These are phyloP conservation scores for Pomacea canaliculata DNA, from an alignment of 2,888 invertebrate species.

Conservation along the genomic window DNA sequence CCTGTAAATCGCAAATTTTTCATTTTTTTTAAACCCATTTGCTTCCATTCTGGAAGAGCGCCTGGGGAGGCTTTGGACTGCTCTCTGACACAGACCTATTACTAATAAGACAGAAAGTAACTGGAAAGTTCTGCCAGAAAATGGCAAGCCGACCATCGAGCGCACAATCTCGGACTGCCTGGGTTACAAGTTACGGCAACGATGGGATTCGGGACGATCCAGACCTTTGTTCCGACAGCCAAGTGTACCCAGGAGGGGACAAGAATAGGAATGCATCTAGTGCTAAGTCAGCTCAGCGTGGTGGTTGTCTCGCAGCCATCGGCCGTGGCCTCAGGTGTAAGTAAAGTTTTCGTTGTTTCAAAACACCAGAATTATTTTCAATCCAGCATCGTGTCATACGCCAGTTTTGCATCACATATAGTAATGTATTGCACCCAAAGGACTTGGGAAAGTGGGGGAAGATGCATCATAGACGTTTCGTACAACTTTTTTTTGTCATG, in stretches of 20 bases:
- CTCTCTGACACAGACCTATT: too few species aligned
- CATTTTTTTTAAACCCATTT: too few species aligned
- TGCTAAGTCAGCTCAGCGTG: conserved; percentile 48
- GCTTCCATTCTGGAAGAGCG: too few species aligned
- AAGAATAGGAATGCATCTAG: conserved; percentile 32
- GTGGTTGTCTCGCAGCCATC: conserved; percentile 40
- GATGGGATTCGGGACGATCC: conserved; percentile 50
- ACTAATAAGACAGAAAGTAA: too few species aligned
- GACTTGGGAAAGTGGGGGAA: too few species aligned
- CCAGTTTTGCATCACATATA: background rate
- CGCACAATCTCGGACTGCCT: conserved; percentile 59
- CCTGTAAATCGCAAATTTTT: background rate
- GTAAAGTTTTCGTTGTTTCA: conserved; percentile 32
- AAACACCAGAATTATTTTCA: background rate
- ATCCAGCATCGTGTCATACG: background rate
- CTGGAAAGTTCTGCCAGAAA: background rate
- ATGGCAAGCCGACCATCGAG: conserved; percentile 50
- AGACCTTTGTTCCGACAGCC: conserved; percentile 46
- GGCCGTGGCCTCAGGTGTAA: conserved; percentile 65
- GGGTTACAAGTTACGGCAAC: conserved; percentile 52
- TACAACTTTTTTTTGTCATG: too few species aligned
- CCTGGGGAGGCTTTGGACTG: too few species aligned
- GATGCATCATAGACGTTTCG: too few species aligned
- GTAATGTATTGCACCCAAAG: too few species aligned
- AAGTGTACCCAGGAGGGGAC: conserved; percentile 42